Percentiles rank a stretch among this genome's conserved stretches.
These are phyloP conservation scores for Heliconius cydno DNA, from an alignment of 2,888 invertebrate genomes.

Conservation along the genomic window DNA sequence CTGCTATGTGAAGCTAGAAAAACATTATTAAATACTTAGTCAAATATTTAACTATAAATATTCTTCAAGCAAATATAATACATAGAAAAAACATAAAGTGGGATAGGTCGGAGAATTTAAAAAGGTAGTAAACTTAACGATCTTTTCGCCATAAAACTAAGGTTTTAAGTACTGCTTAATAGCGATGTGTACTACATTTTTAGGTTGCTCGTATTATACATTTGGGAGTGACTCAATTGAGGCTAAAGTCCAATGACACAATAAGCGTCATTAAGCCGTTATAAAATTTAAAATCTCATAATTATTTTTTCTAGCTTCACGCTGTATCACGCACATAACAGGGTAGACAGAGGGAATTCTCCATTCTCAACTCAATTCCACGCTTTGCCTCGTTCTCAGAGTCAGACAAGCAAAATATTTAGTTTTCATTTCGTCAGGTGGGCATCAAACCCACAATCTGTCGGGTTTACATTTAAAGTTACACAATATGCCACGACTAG, in stretches of 20 bases:
- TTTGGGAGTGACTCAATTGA: background rate
- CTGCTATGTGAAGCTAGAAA: too few species aligned
- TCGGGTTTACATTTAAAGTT: background rate
- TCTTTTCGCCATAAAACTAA: slow-evolving; percentile 23
- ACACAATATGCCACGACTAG: too few species aligned
- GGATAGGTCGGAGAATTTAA: slow-evolving; percentile 15
- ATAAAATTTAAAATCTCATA: too few species aligned
- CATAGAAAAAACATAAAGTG: slow-evolving; percentile 7
- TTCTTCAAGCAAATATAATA: background rate
- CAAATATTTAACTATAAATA: background rate
- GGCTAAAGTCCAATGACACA: background rate
- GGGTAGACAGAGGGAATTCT: too few species aligned
- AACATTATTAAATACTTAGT: background rate
- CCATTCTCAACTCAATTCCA: too few species aligned
- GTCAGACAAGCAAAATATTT: too few species aligned
- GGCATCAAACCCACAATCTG: too few species aligned
- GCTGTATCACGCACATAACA: too few species aligned
- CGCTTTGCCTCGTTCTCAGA: too few species aligned
- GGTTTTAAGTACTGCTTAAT: slow-evolving; percentile 25
- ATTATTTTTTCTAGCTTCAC: too few species aligned
- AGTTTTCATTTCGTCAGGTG: too few species aligned
- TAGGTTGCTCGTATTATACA: background rate
- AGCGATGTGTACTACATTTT: slow-evolving; percentile 6
- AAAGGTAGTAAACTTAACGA: slow-evolving; percentile 23
- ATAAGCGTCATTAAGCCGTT: too few species aligned